Evolutionary conservation across 2,888 invertebrate genomes (phyloP), one percentile per base, ranked within the genome.

Genomic region (Priocnemis perturbator): DNA sequence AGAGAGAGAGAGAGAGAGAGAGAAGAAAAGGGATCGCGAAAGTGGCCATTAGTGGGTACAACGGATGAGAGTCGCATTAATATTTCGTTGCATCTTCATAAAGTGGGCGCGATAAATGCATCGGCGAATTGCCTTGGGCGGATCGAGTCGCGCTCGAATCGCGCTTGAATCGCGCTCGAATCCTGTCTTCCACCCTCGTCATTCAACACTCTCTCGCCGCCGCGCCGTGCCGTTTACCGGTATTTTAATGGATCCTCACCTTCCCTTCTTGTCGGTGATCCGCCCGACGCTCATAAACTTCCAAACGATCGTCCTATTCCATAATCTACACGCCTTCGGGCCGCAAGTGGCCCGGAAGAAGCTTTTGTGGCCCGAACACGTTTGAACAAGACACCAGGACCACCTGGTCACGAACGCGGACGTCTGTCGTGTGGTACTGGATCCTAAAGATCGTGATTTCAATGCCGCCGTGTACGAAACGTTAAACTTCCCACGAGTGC

Each of bases 381-480:
- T 11, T 64, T 64, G 52, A 50, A 53, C 48, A 59, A 67, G 59
- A 67, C 69, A 69, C 23, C 20, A 60, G 26, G 78, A 75, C 70
- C 72, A 77, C 72, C 78, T 76, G 63, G 73, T 67, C 66, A 56
- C 65, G 23, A 55, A 67, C 64, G 52, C 67, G 69, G 69, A 70
- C 67, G 63, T 69, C 67, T 66, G 66, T 60, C 71, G 65, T 64
- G 9, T 19, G 57, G 57, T 69, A 70, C 69, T 62, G 64, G 47
- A 64, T 59, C 57, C 59, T 74, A 77, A 77, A 70, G 72, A 77
- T 74, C 74, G 77, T 70, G 78, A 74, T 77, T 78, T 69, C 75
- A 67, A 62, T 69, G 50, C 56, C 61, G 64, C 75, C 70, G 50
- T 70, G 67, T 75, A 64, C 69, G 71, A 71, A 78, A 71, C 73